phyloP scores from a whole-genome alignment of 2,888 invertebrate genomes.

The Cheilosia soror region DNA sequence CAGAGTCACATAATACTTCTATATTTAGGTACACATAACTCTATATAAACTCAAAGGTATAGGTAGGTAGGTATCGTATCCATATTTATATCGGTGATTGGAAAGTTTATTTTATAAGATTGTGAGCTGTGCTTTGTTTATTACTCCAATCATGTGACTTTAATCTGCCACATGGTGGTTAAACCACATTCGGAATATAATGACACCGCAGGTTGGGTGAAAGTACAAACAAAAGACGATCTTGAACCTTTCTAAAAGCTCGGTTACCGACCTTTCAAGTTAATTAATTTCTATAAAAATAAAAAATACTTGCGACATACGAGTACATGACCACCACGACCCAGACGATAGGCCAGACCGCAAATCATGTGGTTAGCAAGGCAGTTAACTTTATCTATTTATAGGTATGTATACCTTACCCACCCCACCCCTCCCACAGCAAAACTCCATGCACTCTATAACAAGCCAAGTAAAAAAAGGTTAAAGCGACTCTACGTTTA shows the following conservation, averaged over 20 bases:
- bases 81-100: not conserved
- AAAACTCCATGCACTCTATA: no score
- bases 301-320: not conserved
- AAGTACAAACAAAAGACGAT: conserved; percentile 34
- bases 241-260: conserved; percentile 53
- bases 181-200: not conserved
- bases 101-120: not conserved
- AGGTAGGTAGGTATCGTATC: not conserved
- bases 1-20: no score
- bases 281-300: conserved; percentile 9
- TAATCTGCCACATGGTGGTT: not conserved
- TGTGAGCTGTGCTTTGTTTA: no score
- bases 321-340: not conserved
- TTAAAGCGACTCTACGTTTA: no score
- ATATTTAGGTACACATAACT: no score
- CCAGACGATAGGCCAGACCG: not conserved
- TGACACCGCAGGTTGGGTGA: conserved; percentile 10
- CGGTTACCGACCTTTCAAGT: conserved; percentile 23
- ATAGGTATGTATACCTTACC: not conserved
- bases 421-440: not conserved
- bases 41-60: not conserved
- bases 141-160: not conserved
- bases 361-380: conserved; percentile 21
- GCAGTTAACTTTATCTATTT: not conserved
- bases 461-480: no score